phyloP scores from a whole-genome alignment of 2,797 vertebrate genomes.

The Dromococcyx pavoninus region DNA sequence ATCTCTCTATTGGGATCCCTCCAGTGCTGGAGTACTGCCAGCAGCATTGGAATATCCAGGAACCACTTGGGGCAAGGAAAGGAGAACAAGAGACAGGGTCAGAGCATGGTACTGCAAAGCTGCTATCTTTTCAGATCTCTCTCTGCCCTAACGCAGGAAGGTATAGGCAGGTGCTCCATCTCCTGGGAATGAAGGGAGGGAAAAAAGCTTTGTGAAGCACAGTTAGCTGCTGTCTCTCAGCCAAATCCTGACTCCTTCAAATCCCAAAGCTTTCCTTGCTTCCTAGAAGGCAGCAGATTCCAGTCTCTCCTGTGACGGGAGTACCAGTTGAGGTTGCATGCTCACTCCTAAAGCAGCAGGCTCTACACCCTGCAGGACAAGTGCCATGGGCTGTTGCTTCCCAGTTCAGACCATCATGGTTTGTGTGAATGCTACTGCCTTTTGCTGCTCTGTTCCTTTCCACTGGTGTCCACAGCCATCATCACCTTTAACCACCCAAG shows the following conservation, averaged over 20 bases:
- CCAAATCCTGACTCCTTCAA: not conserved
- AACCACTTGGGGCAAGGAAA: not conserved
- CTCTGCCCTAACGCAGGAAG: not conserved
- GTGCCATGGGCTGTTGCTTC: not conserved
- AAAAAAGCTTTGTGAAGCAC: not conserved
- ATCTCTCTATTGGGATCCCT: not conserved
- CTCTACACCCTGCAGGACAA: not conserved
- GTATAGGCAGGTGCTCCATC: not conserved
- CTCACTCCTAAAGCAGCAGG: not conserved
- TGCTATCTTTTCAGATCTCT: not conserved
- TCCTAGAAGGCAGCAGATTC: not conserved
- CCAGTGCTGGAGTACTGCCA: not conserved
- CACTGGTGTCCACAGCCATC: not conserved
- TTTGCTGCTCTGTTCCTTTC: not conserved
- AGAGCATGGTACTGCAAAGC: not conserved
- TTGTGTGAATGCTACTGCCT: not conserved
- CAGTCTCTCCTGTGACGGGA: not conserved
- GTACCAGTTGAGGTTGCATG: not conserved
- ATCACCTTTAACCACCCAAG: not conserved
- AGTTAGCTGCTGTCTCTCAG: not conserved
- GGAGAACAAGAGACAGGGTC: not conserved
- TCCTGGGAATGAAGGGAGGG: not conserved
- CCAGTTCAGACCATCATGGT: not conserved
- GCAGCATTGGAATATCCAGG: not conserved
- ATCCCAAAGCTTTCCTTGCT: not conserved